Conservation (phyloP, 2,113 vertebrate species). For the Ailurus styani region DNA sequence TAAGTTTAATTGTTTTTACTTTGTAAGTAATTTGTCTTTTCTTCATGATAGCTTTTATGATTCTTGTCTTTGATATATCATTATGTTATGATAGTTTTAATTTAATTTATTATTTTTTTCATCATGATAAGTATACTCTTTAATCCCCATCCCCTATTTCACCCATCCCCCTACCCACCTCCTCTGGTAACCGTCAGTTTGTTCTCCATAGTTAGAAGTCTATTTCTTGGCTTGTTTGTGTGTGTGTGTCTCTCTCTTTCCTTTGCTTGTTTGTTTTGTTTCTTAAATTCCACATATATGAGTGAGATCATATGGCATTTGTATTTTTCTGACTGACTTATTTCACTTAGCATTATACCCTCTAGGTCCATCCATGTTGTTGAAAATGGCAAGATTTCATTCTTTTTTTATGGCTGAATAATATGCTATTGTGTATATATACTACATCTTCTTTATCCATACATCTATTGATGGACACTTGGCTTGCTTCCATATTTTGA, state of each 20-base stretch:
- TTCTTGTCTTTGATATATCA: background rate
- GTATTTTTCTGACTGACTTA: background rate
- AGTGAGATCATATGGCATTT: background rate
- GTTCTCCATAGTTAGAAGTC: background rate
- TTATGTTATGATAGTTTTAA: background rate
- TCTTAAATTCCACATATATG: background rate
- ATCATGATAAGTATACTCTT: background rate
- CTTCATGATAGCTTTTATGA: background rate
- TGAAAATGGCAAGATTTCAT: too few relatives aligned
- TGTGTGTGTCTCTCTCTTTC: background rate
- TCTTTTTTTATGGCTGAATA: background rate
- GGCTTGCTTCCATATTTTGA: background rate
- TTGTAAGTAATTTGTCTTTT: background rate
- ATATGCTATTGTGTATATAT: background rate
- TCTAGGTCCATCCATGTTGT: background rate
- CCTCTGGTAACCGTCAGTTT: background rate
- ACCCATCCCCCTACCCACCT: background rate
- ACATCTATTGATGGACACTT: background rate
- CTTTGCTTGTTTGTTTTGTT: background rate
- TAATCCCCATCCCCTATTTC: background rate
- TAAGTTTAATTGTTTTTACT: background rate
- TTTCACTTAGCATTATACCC: background rate
- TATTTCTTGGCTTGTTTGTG: background rate
- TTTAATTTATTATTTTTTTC: background rate
- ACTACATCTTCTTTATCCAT: background rate